phyloP scores from a whole-genome alignment of 2,113 vertebrate species.

The human region GRCh38 chr18:49456501-49457000 shows the following conservation, averaged over 20 bases:
- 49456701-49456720: not conserved
- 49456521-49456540: not conserved
- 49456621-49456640: constrained; percentile 26
- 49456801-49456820: not conserved
- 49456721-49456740: not conserved
- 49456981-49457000: not conserved
- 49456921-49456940: not conserved
- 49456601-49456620: constrained; percentile 25
- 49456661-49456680: not conserved
- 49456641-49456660: not conserved
- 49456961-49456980: not conserved
- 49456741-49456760: not conserved
- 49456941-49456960: not conserved
- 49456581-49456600: not conserved
- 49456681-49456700: not conserved
- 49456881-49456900: not conserved
- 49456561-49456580: not conserved
- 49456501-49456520: not conserved
- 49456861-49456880: not conserved
- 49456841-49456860: not conserved
- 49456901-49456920: not conserved
- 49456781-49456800: not conserved
- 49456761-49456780: not conserved
- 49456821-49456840: not conserved
- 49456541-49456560: not conserved